These are phyloP conservation scores for Molossus alvarezi DNA, from an alignment of 2,797 vertebrate genomes.

Conservation along the genomic window DNA sequence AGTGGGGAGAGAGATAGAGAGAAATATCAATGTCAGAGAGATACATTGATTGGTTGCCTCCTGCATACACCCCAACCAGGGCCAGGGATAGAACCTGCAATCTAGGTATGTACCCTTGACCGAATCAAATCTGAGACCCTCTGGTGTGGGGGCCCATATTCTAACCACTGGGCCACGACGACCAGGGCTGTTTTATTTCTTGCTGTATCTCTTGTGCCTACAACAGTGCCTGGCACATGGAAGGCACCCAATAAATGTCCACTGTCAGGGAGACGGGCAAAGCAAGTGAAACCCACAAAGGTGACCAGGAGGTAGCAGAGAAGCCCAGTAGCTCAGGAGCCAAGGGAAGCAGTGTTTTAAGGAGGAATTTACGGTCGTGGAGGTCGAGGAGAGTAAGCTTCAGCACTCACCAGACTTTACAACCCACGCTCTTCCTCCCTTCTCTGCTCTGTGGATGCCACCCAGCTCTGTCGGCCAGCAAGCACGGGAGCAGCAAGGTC, in stretches of 20 bases:
- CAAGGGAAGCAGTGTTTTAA: not conserved
- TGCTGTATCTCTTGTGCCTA: not conserved
- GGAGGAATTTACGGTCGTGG: not conserved
- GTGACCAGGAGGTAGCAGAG: not conserved
- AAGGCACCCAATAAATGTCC: not conserved
- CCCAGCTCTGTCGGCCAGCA: not conserved
- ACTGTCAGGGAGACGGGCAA: not conserved
- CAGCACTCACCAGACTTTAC: not conserved
- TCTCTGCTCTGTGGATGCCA: rapidly evolving
- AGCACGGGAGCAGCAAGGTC: not conserved
- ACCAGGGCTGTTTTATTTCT: not conserved
- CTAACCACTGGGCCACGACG: no score
- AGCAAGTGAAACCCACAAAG: not conserved
- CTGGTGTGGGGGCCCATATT: no score
- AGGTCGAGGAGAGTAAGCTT: not conserved
- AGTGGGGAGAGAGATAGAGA: no score
- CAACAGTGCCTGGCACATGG: not conserved
- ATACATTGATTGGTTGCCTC: no score
- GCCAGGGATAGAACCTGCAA: no score
- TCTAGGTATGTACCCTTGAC: no score
- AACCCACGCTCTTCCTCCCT: not conserved
- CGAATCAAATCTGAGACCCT: no score
- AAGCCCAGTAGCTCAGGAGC: not conserved
- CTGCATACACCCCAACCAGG: no score
- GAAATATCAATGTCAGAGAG: no score